Percentiles rank a stretch among this genome's conserved stretches.
These are phyloP conservation scores for Netta rufina DNA, from an alignment of 2,797 vertebrate species.

Conservation along the genomic window DNA sequence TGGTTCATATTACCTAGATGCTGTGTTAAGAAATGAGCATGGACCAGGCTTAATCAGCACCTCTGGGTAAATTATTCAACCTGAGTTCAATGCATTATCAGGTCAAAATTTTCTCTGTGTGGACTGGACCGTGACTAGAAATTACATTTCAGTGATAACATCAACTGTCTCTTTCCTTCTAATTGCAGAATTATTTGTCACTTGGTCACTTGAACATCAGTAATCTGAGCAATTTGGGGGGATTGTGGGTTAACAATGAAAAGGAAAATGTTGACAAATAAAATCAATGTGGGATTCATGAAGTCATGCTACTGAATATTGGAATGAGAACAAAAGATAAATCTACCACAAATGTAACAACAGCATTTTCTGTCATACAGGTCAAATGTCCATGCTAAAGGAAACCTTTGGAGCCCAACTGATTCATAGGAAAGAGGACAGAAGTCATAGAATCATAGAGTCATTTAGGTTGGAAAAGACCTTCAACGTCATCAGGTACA, in stretches of 20 bases:
- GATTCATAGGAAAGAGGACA: not conserved
- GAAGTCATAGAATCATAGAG: not conserved
- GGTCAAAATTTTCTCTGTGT: not conserved
- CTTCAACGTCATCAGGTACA: not conserved
- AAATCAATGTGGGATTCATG: not conserved
- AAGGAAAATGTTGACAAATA: not conserved
- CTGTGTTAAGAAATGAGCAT: rapidly evolving
- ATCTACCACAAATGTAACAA: not conserved
- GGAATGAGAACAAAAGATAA: not conserved
- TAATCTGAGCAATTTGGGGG: not conserved
- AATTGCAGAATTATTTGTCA: not conserved
- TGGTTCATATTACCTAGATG: not conserved
- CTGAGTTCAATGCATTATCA: not conserved
- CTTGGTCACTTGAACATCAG: not conserved
- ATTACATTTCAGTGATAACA: not conserved
- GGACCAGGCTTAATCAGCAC: not conserved
- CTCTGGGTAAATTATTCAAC: not conserved
- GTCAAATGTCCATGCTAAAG: not conserved
- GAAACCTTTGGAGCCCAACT: not conserved
- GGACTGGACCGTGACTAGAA: not conserved
- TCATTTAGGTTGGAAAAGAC: not conserved
- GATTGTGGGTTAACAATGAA: not conserved
- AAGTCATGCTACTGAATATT: not conserved
- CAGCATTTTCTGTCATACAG: not conserved
- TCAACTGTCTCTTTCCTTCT: not conserved